phyloP scores from a whole-genome alignment of 1,140 invertebrate species.

The Chelonus insularis region DNA sequence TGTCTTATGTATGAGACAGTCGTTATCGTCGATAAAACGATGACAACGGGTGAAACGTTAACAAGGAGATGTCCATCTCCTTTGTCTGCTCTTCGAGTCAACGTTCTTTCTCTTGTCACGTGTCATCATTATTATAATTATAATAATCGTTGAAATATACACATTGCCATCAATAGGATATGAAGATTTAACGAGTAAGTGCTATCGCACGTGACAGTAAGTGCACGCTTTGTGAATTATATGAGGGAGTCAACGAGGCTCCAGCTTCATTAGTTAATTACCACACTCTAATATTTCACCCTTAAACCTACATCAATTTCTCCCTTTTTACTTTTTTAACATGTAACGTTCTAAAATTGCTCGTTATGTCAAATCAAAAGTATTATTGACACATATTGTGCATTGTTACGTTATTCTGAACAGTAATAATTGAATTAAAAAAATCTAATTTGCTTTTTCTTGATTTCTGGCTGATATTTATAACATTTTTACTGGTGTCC shows the following conservation, averaged over 20 bases:
- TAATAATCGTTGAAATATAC: conserved; percentile 14
- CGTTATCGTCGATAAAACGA: background rate
- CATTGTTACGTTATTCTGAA: too few relatives aligned
- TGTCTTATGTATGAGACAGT: background rate
- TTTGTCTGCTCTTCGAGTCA: background rate
- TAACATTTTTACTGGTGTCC: too few relatives aligned
- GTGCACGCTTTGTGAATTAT: conserved; percentile 17
- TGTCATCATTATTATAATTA: background rate
- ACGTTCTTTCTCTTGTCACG: background rate
- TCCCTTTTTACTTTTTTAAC: background rate
- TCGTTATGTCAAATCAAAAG: too few relatives aligned
- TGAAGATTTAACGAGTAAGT: conserved; percentile 30
- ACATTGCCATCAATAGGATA: background rate
- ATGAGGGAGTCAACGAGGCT: conserved; percentile 31
- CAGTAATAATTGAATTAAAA: too few relatives aligned
- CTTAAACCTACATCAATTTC: background rate
- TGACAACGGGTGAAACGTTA: background rate
- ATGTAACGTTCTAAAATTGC: too few relatives aligned
- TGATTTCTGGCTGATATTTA: too few relatives aligned
- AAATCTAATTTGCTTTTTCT: too few relatives aligned
- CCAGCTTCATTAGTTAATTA: conserved; percentile 45
- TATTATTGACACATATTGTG: too few relatives aligned
- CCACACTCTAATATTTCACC: conserved; percentile 6
- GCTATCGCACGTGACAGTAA: conserved; percentile 12
- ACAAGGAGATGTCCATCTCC: background rate